phyloP scores from a whole-genome alignment of 2,797 vertebrate genomes.

The Arnoldichthys spilopterus region DNA sequence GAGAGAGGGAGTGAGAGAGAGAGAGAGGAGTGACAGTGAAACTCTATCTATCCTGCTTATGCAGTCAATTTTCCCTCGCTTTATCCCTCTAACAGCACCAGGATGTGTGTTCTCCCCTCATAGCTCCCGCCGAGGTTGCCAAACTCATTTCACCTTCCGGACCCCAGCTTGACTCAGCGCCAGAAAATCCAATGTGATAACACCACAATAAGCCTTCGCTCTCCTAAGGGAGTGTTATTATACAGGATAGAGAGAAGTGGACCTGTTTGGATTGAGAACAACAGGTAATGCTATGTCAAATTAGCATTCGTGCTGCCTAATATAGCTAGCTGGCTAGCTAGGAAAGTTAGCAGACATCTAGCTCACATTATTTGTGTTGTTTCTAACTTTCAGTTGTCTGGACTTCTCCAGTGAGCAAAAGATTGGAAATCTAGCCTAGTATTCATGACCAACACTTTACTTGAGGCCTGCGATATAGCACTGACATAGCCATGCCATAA shows the following conservation, averaged over 20 bases:
- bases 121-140: slow-evolving; percentile 77
- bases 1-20: slow-evolving; percentile 23
- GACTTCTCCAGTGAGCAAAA: not conserved
- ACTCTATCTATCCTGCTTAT: slow-evolving; percentile 85
- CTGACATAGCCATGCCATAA: no score
- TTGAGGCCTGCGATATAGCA: no score
- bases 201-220: slow-evolving; percentile 78
- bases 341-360: not conserved
- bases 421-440: not conserved
- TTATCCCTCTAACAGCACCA: slow-evolving; percentile 78
- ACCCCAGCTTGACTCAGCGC: slow-evolving; percentile 80
- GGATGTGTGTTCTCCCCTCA: slow-evolving; percentile 80
- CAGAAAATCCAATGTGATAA: slow-evolving; percentile 82
- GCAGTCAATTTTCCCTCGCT: slow-evolving; percentile 81
- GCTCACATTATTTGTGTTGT: not conserved
- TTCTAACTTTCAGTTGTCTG: not conserved
- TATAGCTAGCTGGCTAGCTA: not conserved
- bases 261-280: slow-evolving; percentile 78
- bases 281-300: slow-evolving; percentile 76
- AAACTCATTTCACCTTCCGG: slow-evolving; percentile 87
- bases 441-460: not conserved
- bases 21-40: slow-evolving; percentile 77
- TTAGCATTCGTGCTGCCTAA: slow-evolving; percentile 44
- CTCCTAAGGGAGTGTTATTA: slow-evolving; percentile 80
- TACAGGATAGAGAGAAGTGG: slow-evolving; percentile 72